Percentiles rank a stretch among this genome's conserved stretches.
phyloP scores from a whole-genome alignment of 2,797 vertebrate genomes.

The Alectoris magna region DNA sequence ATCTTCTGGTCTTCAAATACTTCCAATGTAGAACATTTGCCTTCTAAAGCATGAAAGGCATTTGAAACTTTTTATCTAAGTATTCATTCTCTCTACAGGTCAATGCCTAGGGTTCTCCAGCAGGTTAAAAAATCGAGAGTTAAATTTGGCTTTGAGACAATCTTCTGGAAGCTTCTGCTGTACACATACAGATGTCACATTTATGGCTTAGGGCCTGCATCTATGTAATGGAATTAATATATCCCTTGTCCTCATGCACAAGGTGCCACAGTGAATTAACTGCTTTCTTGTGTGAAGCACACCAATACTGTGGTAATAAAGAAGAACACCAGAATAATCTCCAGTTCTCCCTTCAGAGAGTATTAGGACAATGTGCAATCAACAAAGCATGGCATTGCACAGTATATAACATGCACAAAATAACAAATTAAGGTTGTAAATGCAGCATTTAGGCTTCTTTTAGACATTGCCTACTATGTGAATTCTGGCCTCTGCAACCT shows the following conservation, averaged over 20 bases:
- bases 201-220: not conserved
- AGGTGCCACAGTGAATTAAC: not conserved
- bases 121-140: not conserved
- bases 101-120: not conserved
- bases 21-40: not conserved
- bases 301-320: not conserved
- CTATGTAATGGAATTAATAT: not conserved
- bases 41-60: not conserved
- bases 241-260: not conserved
- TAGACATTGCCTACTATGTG: not conserved
- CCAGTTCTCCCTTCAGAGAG: not conserved
- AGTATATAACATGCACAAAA: not conserved
- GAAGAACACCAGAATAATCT: not conserved
- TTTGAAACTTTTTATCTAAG: not conserved
- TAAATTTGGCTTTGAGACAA: not conserved
- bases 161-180: not conserved
- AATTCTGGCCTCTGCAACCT: not conserved
- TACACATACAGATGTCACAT: not conserved
- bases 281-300: not conserved
- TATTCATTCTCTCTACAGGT: not conserved
- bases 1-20: not conserved
- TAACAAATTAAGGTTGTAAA: not conserved
- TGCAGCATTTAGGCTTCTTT: not conserved
- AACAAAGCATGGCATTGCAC: not conserved
- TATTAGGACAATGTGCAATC: not conserved